Evolutionary conservation across 2,888 invertebrate species (phyloP).

Genomic region (Dromius quadrimaculatus): DNA sequence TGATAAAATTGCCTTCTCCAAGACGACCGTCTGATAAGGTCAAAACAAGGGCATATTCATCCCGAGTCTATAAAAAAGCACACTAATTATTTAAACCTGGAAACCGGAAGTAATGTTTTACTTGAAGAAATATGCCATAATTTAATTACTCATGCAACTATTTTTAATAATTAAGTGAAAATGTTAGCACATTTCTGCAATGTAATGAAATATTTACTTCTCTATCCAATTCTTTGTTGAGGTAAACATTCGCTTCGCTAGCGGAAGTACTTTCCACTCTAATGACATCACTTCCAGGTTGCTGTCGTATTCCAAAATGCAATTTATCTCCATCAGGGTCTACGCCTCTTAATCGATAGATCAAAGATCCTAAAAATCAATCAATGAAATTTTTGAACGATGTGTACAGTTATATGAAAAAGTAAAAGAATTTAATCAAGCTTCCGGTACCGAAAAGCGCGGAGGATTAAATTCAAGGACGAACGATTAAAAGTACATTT

Average conservation of each 20-base stretch:
- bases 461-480: constrained; percentile 19
- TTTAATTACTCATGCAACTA: background rate
- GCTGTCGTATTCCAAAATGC: constrained; percentile 84
- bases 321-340: constrained; percentile 90
- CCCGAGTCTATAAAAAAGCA: constrained; percentile 74
- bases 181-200: constrained; percentile 39
- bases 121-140: background rate
- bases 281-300: constrained; percentile 85
- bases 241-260: constrained; percentile 88
- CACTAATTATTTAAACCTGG: background rate
- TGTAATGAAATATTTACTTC: constrained; percentile 72
- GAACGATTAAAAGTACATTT: constrained; percentile 36
- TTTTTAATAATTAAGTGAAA: background rate
- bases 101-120: background rate
- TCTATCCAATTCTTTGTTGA: constrained; percentile 90
- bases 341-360: constrained; percentile 84
- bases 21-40: constrained; percentile 90
- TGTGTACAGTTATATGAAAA: background rate
- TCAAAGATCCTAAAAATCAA: constrained; percentile 75
- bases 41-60: constrained; percentile 89
- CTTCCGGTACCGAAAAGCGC: constrained; percentile 15
- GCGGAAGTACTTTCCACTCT: constrained; percentile 84
- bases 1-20: constrained; percentile 88
- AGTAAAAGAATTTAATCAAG: constrained; percentile 10
- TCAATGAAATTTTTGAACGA: constrained; percentile 7